Conservation (phyloP, 2,888 invertebrate genomes). For the Crossocerus cetratus region DNA sequence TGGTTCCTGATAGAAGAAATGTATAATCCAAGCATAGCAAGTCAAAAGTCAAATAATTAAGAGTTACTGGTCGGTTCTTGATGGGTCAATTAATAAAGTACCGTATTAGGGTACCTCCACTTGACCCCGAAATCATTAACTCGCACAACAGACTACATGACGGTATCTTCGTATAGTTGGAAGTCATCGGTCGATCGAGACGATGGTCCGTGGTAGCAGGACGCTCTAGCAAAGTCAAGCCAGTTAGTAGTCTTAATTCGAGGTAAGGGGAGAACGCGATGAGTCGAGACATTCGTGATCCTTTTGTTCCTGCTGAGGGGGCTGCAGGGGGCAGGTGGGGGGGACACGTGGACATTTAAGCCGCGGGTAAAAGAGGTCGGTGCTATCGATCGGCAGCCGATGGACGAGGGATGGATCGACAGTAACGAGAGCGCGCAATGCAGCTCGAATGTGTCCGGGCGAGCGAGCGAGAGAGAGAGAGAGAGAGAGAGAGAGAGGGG, state of each 20-base stretch:
- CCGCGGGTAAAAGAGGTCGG: neutral
- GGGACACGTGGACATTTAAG: slow-evolving; percentile 4
- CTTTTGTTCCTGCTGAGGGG: neutral
- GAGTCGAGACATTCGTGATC: slow-evolving; percentile 21
- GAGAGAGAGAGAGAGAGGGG: neutral
- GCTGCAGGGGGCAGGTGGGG: slow-evolving; percentile 6
- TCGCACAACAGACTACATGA: too few relatives aligned
- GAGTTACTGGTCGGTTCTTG: too few relatives aligned
- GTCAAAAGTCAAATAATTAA: too few relatives aligned
- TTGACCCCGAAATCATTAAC: too few relatives aligned
- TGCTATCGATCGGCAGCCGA: slow-evolving; percentile 17
- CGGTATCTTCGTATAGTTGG: neutral
- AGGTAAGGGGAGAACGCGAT: slow-evolving; percentile 4
- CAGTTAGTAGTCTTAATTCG: neutral
- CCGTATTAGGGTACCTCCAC: too few relatives aligned
- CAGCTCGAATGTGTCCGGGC: neutral
- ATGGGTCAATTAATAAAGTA: too few relatives aligned
- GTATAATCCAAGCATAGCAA: too few relatives aligned
- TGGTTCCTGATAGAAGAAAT: too few relatives aligned
- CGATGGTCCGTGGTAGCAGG: neutral
- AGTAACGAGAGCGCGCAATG: slow-evolving; percentile 3
- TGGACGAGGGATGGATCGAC: slow-evolving; percentile 27
- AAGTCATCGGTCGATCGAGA: neutral
- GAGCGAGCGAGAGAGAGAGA: neutral
- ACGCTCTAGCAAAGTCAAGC: neutral